Evolutionary conservation across 37 sponge, comb jelly and placozoan genomes (phyloP).

Genomic region (Petrosia ficiformis): DNA sequence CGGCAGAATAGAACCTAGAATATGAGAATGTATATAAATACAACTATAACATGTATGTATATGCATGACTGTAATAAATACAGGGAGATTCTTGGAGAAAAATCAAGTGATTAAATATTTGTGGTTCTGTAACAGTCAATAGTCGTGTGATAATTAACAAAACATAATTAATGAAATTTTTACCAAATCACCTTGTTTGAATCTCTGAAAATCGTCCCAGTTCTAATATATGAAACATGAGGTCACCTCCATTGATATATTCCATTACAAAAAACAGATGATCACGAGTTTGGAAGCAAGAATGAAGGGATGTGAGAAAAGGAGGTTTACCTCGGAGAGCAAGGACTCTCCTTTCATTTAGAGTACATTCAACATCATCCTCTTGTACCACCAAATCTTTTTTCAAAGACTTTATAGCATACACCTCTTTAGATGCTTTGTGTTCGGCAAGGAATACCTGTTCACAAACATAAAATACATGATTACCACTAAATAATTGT

Average conservation of each 20-base stretch:
- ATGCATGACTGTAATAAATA: too few relatives aligned
- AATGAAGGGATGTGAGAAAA: slow-evolving; percentile 88
- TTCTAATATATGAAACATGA: slow-evolving; percentile 96
- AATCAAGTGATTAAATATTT: too few relatives aligned
- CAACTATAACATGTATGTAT: too few relatives aligned
- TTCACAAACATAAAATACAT: not conserved
- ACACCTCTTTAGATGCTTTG: slow-evolving; percentile 79
- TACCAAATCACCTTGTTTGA: slow-evolving; percentile 73
- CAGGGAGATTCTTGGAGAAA: too few relatives aligned
- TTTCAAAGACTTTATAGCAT: slow-evolving; percentile 93
- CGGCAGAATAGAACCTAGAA: slow-evolving; percentile 88
- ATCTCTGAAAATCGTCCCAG: slow-evolving; percentile 82
- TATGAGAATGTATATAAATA: slow-evolving; percentile 1
- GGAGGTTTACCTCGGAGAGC: slow-evolving; percentile 85
- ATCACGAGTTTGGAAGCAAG: slow-evolving; percentile 95
- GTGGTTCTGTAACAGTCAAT: too few relatives aligned
- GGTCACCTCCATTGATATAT: slow-evolving; percentile 90
- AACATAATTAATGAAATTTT: too few relatives aligned
- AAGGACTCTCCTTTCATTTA: slow-evolving; percentile 91
- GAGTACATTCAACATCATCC: slow-evolving; percentile 96
- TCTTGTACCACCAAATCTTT: slow-evolving; percentile 93
- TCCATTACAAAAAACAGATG: slow-evolving; percentile 98
- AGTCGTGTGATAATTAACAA: too few relatives aligned
- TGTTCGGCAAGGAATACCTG: slow-evolving; percentile 94
- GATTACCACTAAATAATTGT: not conserved